These are phyloP conservation scores for Acanthopleura granulata DNA, from an alignment of 2,888 invertebrate species.

Conservation along the genomic window DNA sequence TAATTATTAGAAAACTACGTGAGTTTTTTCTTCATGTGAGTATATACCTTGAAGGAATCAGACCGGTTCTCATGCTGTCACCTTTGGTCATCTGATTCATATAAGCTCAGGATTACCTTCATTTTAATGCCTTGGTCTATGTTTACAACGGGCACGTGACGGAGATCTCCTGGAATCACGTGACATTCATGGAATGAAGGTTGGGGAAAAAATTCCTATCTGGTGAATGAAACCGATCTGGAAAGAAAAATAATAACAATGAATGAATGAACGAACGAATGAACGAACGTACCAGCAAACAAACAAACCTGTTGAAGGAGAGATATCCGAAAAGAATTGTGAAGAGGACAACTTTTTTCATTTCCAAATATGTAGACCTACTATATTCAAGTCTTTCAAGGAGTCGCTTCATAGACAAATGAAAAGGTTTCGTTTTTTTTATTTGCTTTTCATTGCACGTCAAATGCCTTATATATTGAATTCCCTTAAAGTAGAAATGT, in stretches of 20 bases:
- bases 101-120: background rate
- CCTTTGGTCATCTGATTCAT: background rate
- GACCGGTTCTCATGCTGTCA: background rate
- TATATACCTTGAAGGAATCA: background rate
- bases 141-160: too few species aligned
- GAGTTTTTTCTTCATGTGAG: background rate
- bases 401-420: conserved; percentile 6
- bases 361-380: conserved; percentile 4
- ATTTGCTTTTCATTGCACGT: background rate
- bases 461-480: conserved; percentile 5
- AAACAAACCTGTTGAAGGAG: too few species aligned
- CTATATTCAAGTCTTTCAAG: conserved; percentile 15
- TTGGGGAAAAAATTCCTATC: too few species aligned
- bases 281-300: too few species aligned
- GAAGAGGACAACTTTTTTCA: background rate
- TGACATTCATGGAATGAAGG: too few species aligned
- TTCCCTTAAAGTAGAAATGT: background rate
- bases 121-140: background rate
- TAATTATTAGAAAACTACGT: conserved; percentile 3
- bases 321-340: too few species aligned
- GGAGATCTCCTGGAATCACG: too few species aligned
- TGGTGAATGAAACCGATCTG: too few species aligned
- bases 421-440: background rate
- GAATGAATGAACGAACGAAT: too few species aligned
- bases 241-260: too few species aligned